A percentile compares a stretch with the other conserved stretches of the same genome.
These are phyloP conservation scores for Halictus quadricinctus DNA, from an alignment of 2,888 invertebrate genomes.

Conservation along the genomic window DNA sequence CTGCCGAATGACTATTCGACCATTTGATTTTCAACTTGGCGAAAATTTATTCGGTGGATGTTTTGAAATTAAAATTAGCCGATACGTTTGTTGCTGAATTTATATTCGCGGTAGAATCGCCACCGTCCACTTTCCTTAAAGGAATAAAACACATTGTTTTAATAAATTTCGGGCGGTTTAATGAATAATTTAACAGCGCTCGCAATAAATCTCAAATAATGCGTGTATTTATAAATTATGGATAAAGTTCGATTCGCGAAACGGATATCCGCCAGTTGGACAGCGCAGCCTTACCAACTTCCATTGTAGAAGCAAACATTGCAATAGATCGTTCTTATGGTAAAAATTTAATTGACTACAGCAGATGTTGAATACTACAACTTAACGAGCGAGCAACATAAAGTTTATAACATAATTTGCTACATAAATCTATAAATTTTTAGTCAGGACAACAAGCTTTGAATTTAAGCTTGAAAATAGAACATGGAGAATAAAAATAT, in stretches of 20 bases:
- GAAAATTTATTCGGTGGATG: neutral
- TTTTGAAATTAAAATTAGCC: neutral
- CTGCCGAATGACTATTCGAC: neutral
- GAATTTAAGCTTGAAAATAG: too few relatives aligned
- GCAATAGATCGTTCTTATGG: neutral
- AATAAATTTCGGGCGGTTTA: neutral
- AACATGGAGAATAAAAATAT: too few relatives aligned
- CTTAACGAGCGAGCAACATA: too few relatives aligned
- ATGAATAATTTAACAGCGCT: neutral
- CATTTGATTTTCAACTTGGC: neutral
- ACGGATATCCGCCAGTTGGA: constrained; percentile 22
- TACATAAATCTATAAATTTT: too few relatives aligned
- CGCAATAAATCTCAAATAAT: neutral
- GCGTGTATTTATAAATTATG: constrained; percentile 9
- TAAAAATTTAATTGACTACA: neutral
- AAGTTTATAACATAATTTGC: too few relatives aligned
- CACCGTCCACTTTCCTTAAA: neutral
- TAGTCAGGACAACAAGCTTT: too few relatives aligned
- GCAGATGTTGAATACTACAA: too few relatives aligned
- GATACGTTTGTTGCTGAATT: neutral
- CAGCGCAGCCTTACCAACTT: neutral
- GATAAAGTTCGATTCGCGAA: constrained; percentile 7
- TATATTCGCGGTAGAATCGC: neutral
- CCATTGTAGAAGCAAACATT: neutral
- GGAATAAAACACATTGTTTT: neutral